Evolutionary conservation across 92 coral and sea anemone species (phyloP).

Genomic region (Siderastrea siderea): DNA sequence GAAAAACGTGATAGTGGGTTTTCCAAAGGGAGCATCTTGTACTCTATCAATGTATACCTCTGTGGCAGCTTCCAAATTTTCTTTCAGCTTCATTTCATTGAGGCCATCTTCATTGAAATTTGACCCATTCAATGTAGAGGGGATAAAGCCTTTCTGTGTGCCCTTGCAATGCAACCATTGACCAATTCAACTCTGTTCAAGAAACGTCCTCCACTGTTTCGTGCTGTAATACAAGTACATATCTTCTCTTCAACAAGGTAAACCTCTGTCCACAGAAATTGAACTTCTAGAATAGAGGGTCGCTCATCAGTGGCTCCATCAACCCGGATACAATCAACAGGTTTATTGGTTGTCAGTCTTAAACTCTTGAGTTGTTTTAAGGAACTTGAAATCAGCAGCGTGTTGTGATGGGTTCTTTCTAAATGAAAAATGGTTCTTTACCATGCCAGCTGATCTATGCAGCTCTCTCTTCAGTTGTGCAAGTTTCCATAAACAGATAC

Average conservation of each 20-base stretch:
- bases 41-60: conserved; percentile 72
- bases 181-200: conserved; percentile 67
- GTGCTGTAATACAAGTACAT: conserved; percentile 34
- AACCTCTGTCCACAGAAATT: conserved; percentile 65
- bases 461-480: conserved; percentile 33
- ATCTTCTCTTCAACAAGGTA: conserved; percentile 18
- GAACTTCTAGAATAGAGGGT: conserved; percentile 59
- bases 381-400: conserved; percentile 66
- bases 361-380: conserved; percentile 70
- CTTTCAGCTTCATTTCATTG: conserved; percentile 4
- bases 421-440: conserved; percentile 53
- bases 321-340: conserved; percentile 65
- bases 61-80: conserved; percentile 69
- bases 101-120: too few relatives aligned
- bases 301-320: conserved; percentile 72
- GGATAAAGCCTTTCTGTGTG: conserved; percentile 72
- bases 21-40: conserved; percentile 72
- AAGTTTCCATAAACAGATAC: conserved; percentile 67
- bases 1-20: conserved; percentile 55
- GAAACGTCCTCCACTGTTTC: conserved; percentile 74
- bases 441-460: too few relatives aligned
- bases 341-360: conserved; percentile 34
- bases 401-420: conserved; percentile 71
- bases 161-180: neutral
- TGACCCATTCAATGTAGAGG: neutral